Conservation (phyloP, 2,888 invertebrate genomes). For the Dichetophora obliterata region DNA sequence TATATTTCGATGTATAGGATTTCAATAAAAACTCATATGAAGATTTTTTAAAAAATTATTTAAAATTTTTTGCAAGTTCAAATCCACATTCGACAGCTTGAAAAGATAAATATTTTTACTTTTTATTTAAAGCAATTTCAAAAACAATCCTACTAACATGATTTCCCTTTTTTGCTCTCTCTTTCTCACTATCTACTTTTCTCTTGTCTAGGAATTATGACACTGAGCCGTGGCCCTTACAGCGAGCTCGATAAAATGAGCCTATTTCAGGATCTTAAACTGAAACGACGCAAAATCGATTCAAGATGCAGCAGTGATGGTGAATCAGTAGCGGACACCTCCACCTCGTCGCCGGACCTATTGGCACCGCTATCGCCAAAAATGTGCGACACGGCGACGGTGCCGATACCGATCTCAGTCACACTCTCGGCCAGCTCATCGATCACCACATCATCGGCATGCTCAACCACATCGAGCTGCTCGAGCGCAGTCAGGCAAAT, state of each 20-base stretch:
- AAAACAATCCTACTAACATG: not conserved
- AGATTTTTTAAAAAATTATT: too few species aligned
- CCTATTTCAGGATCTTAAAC: slow-evolving; percentile 98
- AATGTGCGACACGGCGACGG: slow-evolving; percentile 73
- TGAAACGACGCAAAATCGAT: slow-evolving; percentile 97
- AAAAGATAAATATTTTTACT: not conserved
- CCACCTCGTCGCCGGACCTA: slow-evolving; percentile 91
- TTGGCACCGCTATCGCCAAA: slow-evolving; percentile 87
- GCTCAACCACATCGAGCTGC: slow-evolving; percentile 49
- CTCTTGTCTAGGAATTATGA: slow-evolving; percentile 86
- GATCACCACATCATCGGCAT: slow-evolving; percentile 51
- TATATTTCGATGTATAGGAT: too few species aligned
- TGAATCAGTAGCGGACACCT: slow-evolving; percentile 94
- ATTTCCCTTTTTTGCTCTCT: not conserved
- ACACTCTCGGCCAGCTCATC: slow-evolving; percentile 56
- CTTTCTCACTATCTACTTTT: slow-evolving; percentile 31
- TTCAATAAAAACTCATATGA: too few species aligned
- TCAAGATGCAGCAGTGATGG: slow-evolving; percentile 97
- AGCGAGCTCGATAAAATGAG: slow-evolving; percentile 97
- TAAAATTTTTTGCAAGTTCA: too few species aligned
- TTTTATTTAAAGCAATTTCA: not conserved
- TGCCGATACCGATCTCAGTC: slow-evolving; percentile 50
- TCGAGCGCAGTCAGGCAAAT: slow-evolving; percentile 45
- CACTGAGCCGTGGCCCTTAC: slow-evolving; percentile 97
- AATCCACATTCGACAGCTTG: not conserved